These are phyloP conservation scores for Drosophila carrolli DNA, from an alignment of 1,140 invertebrate species.

Conservation along the genomic window DNA sequence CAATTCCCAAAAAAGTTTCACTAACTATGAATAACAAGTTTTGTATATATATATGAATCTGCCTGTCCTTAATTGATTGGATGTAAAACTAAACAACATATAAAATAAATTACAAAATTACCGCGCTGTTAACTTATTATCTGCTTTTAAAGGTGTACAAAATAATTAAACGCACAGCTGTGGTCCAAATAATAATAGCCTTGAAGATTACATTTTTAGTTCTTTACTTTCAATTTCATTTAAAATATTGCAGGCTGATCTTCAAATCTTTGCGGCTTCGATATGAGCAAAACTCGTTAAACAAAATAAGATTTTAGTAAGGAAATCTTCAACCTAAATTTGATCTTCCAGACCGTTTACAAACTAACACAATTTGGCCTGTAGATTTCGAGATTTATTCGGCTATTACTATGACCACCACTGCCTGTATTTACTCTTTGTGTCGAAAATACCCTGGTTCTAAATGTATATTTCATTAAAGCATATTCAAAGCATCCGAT, in stretches of 20 bases:
- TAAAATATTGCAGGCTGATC: background rate
- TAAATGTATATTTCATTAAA: conserved; percentile 59
- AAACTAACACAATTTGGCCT: conserved; percentile 3
- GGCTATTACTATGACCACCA: conserved; percentile 22
- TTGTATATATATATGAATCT: conserved; percentile 27
- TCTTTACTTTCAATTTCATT: background rate
- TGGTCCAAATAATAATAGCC: conserved; percentile 8
- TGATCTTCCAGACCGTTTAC: background rate
- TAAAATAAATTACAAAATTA: conserved; percentile 63
- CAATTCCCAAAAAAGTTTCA: conserved; percentile 35
- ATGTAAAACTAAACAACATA: conserved; percentile 58
- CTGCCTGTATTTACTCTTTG: conserved; percentile 41
- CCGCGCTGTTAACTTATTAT: conserved; percentile 40
- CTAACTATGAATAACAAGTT: conserved; percentile 60
- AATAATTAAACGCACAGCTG: conserved; percentile 39
- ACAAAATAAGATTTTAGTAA: background rate
- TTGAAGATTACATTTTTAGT: background rate
- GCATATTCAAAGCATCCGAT: conserved; percentile 82
- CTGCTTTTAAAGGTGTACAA: conserved; percentile 33
- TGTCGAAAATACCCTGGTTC: conserved; percentile 45
- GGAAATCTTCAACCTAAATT: background rate
- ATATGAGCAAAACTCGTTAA: background rate
- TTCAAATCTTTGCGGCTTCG: background rate
- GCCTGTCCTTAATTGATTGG: conserved; percentile 20
- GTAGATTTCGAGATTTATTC: conserved; percentile 5